Base-by-base conservation (phyloP, 2,797 vertebrate species). In the Agapornis canus region DNA sequence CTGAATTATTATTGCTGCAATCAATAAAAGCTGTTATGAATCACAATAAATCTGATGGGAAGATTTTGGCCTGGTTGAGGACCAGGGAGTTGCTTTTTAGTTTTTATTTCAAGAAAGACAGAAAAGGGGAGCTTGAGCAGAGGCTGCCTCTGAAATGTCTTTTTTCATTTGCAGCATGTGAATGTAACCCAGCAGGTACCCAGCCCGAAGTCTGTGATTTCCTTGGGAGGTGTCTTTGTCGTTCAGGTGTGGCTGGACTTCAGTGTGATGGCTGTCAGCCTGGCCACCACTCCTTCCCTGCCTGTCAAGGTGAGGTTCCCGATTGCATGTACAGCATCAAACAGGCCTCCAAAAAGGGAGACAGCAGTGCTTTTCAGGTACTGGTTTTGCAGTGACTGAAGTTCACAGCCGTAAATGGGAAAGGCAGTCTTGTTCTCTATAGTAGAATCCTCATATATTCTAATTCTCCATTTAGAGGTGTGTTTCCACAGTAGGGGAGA, bases 151-250 rank as follows among this genome's bases (percentile, higher is more conserved):
- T 96, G 68, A 94, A 65, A 32, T 71, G 9, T 6, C 31, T 94
- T 37, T 95, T 89, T 66, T 77, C 10, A 1, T 88, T 95, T 45
- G 5, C 88, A 99, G 99, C 87, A 27, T 99, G 99, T 32, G 57
- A 93, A 40, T 99, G 99, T 86, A 96, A 99, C 94, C 75, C 94
- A 71, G 91, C 95, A 45, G 99, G 99, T 14, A 98, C 98, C 4
- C 77, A 91, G 35, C 81, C 96, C 0, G 71, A 96, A 65, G 92
- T 98, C 82, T 99, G 99, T 3, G 98, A 98, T 51, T 76, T 95
- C 25, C 86, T 57, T 0, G 99, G 99, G 23, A 97, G 89, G 68
- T 99, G 99, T 87, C 97, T 99, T 52, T 99, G 99, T 96, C 98
- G 97, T 47, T 85, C 83, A 0, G 95, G 97, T 20, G 97, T 99